Base-by-base conservation (phyloP, 1,140 invertebrate species). In the Epicauta chinensis region DNA sequence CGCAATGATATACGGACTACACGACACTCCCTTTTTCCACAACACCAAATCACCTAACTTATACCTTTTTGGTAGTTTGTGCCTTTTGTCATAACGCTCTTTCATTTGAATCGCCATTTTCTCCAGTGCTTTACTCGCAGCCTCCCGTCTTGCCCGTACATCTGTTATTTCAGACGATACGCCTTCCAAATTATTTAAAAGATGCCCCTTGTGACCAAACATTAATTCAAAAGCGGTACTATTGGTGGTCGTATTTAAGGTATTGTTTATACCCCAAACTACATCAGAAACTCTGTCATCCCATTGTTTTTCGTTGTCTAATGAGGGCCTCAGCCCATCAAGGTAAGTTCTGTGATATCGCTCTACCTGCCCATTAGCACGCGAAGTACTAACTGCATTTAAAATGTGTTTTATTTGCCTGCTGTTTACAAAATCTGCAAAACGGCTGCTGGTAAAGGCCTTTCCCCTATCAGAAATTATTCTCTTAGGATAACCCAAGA, bases 401-500 rank as follows among this genome's bases (percentile, higher is more conserved):
- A 51, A 15, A 0, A 51, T 39, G 14, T 63, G 66, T 6, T 59
- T 51, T 10, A 68, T 59, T 3, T 46, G 48, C 50, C 60, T 55
- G 2, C 11, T 11, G 6, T 13, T n/a, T 35, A 61, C 61, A 36
- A 64, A 64, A 0, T 56, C 29, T 31, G 42, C 29, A 49, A 66
- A 68, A 9, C 55, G 2, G 38, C 37, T 0, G 41, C 54, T 14
- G 0, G 64, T 62, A 41, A 63, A 68, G 1, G 62, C 58, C 6
- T 46, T 55, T 12, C 62, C 62, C 36, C 59, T 30, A 60, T 61
- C 10, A 49, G 49, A 44, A 16, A 61, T 59, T 2, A 56, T 17
- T 13, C 69, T 51, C 4, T 40, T 31, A n/a, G n/a, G n/a, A 4
- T 66, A 67, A 12, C 62, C 61, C 9, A 69, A 68, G 62, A 71